Base-by-base conservation (phyloP, 2,888 invertebrate genomes). In the Rotaria sp. region DNA sequence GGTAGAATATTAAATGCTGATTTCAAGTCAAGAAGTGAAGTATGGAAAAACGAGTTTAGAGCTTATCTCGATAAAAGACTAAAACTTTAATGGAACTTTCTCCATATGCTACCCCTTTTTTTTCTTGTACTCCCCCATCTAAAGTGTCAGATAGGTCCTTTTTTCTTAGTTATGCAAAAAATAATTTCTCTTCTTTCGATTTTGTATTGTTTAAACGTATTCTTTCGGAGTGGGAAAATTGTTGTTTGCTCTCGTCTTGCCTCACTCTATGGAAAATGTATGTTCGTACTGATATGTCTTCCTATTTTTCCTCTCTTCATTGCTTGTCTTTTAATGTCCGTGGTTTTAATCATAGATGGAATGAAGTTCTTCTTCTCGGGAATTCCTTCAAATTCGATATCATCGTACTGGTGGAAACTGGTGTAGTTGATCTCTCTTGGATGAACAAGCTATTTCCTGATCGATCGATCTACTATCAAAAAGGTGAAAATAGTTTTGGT, bases 91-190 rank as follows among this genome's bases (percentile, higher is more conserved):
- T 52, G 52, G 0, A 0, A 24, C 24, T 52, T 24, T 24, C 52
- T 52, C 1, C 2, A 5, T 26, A n/a, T 45, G 1, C 45, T 45
- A 3, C n/a, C 2, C 80, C 80, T n/a, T 45, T 80, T 45, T 80
- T 45, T 26, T 45, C 45, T 13, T 45, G 45, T 45, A 52, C 24
- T 5, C 8, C n/a, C 15, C 1, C 0, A 41, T n/a, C 0, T 0
- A 13, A 45, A 26, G 0, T 26, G 0, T 4, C 1, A 45, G 4
- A 4, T 2, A 1, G 45, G 45, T n/a, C 0, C 3, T 45, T 80
- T 41, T 45, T 26, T 80, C 3, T 80, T n/a, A n/a, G 26, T 13
- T 11, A 80, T 2, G 80, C 80, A 4, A 26, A 45, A 4, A 0
- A 2, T n/a, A 11, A 24, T 80, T n/a, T 80, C 0, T 80, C 80